Evolutionary conservation across 1,140 invertebrate species (phyloP), one percentile per base, ranked within the genome.

Genomic region (Grapholita molesta): DNA sequence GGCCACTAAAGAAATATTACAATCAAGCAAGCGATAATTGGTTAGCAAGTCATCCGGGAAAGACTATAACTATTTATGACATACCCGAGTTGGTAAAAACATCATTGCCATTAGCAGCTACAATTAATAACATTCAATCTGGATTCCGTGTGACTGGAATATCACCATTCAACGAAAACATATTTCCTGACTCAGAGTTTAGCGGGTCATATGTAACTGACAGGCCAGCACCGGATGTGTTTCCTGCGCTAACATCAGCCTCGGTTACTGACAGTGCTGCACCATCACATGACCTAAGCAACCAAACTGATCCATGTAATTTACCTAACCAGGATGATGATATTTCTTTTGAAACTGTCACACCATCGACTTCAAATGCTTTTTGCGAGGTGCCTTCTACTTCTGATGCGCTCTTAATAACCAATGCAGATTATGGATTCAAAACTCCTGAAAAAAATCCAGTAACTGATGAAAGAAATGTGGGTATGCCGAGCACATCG

Each of bases 11-110:
- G 6, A 3, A 2, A 2, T 3, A 6, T 3, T 28, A 28, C 6
- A 28, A 28, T 6, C 2, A 92, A 92, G 28, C 28, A 28, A 28
- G 2, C 76, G 80, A 52, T 42, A 72, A 76, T 33, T 78, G 72
- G 69, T 70, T 74, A 69, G 33, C 57, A 3, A 70, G 23, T 55
- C 72, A 74, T 52, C 66, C 67, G 8, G 73, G 55, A 11, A 75
- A 74, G 75, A 77, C 73, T n/a, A 38, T 69, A 55, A 65, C 70
- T 23, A 74, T 71, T n/a, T 74, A 74, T 61, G 67, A 73, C 42
- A 73, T 73, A 15, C 72, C 72, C 7, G 28, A 30, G 28, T 7
- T 30, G 28, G 28, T 30, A 7, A 30, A 30, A 24, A 8, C 11
- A 61, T 12, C 23, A 6, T 12, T 18, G 18, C 11, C 11, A 61